Evolutionary conservation across 2,797 vertebrate genomes (phyloP).

Genomic region (Coregonus suidteri): DNA sequence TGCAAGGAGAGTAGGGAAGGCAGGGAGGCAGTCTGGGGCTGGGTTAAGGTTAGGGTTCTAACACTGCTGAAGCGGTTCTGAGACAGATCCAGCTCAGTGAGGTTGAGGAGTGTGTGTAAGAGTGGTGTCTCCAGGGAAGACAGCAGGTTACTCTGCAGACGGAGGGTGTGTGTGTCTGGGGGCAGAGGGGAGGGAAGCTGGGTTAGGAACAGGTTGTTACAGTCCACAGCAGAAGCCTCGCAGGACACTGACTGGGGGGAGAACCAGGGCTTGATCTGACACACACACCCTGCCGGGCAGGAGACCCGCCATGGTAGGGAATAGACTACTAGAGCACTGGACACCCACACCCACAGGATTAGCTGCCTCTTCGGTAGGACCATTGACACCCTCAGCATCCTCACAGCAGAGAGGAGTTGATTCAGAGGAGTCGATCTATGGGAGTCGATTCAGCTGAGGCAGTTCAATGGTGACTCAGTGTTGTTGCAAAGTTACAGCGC

Average conservation of each 20-base stretch:
- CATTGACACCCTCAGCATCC: slow-evolving; percentile 74
- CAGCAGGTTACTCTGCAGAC: slow-evolving; percentile 93
- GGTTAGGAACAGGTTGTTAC: slow-evolving; percentile 89
- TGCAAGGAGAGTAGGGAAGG: slow-evolving; percentile 89
- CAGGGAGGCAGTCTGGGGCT: slow-evolving; percentile 72
- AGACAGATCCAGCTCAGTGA: slow-evolving; percentile 94
- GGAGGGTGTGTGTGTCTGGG: slow-evolving; percentile 87
- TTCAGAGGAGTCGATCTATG: slow-evolving; percentile 39
- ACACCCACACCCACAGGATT: slow-evolving; percentile 71
- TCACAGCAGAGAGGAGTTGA: slow-evolving; percentile 38
- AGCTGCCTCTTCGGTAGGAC: slow-evolving; percentile 74
- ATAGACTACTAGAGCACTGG: slow-evolving; percentile 75
- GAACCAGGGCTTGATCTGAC: slow-evolving; percentile 98
- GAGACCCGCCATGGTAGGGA: slow-evolving; percentile 90
- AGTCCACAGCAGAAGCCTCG: slow-evolving; percentile 94
- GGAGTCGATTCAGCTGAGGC: slow-evolving; percentile 9
- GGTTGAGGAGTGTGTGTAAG: slow-evolving; percentile 84
- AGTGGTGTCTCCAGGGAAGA: slow-evolving; percentile 77
- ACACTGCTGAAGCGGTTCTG: slow-evolving; percentile 89
- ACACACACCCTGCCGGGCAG: slow-evolving; percentile 86
- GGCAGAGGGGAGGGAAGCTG: slow-evolving; percentile 83
- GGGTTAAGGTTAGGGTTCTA: slow-evolving; percentile 73
- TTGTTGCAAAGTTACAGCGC: not conserved
- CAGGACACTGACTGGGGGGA: slow-evolving; percentile 90
- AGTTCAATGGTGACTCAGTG: slow-evolving; percentile 9